Percentiles rank a stretch among this genome's conserved stretches.
These are phyloP conservation scores for Epizoanthus stellaris DNA, from an alignment of 92 coral and sea anemone genomes.

Conservation along the genomic window DNA sequence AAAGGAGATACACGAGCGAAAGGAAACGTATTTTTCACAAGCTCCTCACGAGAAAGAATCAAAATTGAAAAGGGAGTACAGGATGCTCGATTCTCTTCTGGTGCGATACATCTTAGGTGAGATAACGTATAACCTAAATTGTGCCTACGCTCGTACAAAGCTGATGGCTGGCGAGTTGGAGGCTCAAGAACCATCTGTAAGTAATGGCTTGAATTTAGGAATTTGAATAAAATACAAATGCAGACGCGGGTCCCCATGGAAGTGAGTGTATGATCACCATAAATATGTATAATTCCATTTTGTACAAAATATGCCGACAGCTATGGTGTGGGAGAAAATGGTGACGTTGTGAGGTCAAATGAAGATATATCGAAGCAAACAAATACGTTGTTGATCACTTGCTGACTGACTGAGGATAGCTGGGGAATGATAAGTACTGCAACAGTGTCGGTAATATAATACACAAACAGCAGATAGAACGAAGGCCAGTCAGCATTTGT, in stretches of 20 bases:
- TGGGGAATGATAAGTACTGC: no score
- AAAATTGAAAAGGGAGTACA: not conserved
- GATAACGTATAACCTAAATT: not conserved
- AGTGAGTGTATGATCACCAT: no score
- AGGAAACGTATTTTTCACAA: not conserved
- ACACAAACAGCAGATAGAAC: no score
- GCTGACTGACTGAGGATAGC: no score
- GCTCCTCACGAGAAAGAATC: not conserved
- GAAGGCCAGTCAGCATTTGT: no score
- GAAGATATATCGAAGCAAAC: no score
- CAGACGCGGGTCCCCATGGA: not conserved
- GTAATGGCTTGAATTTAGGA: not conserved
- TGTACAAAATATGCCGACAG: no score
- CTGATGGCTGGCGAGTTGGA: not conserved
- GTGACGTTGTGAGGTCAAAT: no score
- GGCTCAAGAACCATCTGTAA: not conserved
- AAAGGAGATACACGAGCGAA: not conserved
- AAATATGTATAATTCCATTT: no score
- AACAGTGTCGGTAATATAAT: no score
- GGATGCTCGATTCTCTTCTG: constrained; percentile 14
- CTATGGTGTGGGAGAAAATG: no score
- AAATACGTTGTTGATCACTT: no score
- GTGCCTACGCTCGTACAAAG: not conserved
- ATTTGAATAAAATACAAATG: not conserved
- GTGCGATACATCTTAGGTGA: constrained; percentile 9